Percentiles rank a stretch among this genome's conserved stretches.
These are phyloP conservation scores for Stichodactyla mertensii DNA, from an alignment of 64 coral and sea anemone genomes.

Conservation along the genomic window DNA sequence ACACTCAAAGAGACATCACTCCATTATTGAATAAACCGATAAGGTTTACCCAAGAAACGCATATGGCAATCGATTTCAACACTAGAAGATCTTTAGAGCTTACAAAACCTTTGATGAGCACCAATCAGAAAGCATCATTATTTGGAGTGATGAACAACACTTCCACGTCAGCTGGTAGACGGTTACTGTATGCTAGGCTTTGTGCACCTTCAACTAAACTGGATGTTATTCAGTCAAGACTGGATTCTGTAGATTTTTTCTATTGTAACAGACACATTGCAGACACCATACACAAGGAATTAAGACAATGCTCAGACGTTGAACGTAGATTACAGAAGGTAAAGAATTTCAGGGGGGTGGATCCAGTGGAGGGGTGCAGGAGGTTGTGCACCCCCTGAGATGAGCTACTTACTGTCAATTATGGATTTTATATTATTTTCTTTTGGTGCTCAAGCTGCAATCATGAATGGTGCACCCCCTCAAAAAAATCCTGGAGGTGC, in stretches of 20 bases:
- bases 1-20: conserved; percentile 75
- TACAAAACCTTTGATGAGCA: conserved; percentile 61
- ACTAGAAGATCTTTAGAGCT: conserved; percentile 71
- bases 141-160: conserved; percentile 85
- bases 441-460: no score
- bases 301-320: conserved; percentile 74
- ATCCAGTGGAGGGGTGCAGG: no score
- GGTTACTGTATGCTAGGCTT: conserved; percentile 48
- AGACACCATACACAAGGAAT: conserved; percentile 58
- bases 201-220: conserved; percentile 71
- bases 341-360: background rate
- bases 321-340: conserved; percentile 81
- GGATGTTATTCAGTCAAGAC: conserved; percentile 31
- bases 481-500: no score
- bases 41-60: conserved; percentile 64
- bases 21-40: conserved; percentile 63
- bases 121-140: conserved; percentile 73
- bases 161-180: conserved; percentile 56
- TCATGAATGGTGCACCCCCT: no score
- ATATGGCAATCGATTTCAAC: conserved; percentile 86
- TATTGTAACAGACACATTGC: conserved; percentile 52
- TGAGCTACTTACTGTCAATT: no score
- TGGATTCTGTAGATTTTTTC: conserved; percentile 73
- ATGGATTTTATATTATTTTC: no score
- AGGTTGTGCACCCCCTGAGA: no score